These are phyloP conservation scores for Thelaira solivaga DNA, from an alignment of 2,888 invertebrate species.

Conservation along the genomic window DNA sequence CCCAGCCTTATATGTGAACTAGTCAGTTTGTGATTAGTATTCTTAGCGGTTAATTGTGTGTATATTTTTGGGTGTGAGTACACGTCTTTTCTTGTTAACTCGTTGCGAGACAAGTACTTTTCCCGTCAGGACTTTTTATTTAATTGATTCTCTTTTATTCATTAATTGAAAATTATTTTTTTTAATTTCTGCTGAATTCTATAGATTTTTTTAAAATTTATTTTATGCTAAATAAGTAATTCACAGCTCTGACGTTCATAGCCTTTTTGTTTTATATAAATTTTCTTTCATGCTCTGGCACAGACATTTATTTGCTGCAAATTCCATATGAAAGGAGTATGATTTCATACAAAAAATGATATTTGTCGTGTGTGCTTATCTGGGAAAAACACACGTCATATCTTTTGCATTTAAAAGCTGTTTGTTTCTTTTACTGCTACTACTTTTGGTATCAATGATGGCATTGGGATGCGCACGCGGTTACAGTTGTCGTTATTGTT, in stretches of 20 bases:
- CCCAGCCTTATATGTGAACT: no score
- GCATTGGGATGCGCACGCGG: conserved; percentile 56
- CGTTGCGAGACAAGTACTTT: no score
- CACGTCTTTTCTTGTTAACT: no score
- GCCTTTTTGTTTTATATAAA: conserved; percentile 34
- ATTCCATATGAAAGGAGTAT: conserved; percentile 32
- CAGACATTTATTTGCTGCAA: conserved; percentile 13
- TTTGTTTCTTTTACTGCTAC: conserved; percentile 16
- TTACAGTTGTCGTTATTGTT: conserved; percentile 42
- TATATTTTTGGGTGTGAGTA: no score
- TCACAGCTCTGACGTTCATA: neutral
- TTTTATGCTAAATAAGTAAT: neutral
- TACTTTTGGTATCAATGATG: conserved; percentile 26
- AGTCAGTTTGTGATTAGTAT: no score
- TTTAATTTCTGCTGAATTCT: no score
- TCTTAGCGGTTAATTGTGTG: no score
- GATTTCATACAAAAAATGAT: conserved; percentile 54
- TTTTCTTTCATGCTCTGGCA: conserved; percentile 22
- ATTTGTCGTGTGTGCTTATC: conserved; percentile 50
- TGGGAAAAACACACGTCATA: conserved; percentile 60
- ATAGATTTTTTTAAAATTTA: neutral
- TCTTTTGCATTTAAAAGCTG: conserved; percentile 61
- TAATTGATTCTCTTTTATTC: no score
- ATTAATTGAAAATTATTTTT: no score
- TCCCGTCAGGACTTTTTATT: no score